Conservation (phyloP, 2,113 vertebrate species). For the Pipra filicauda region DNA sequence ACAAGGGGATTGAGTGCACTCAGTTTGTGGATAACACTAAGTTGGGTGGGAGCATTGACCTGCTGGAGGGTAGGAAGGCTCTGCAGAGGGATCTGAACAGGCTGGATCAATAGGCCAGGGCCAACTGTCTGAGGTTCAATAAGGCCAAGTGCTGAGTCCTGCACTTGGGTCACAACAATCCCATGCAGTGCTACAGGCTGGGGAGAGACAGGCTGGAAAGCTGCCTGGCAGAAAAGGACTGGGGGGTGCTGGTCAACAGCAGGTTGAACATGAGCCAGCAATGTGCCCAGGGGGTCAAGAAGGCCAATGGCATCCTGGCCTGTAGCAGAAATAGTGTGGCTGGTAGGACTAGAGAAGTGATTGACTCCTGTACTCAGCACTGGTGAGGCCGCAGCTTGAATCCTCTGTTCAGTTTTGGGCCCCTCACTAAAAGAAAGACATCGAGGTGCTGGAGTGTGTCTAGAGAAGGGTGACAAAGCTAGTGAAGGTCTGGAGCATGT, state of each 20-base stretch:
- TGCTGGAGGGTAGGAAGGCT: rapidly evolving
- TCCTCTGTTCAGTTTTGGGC: not conserved
- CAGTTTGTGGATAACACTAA: rapidly evolving
- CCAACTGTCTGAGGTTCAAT: rapidly evolving
- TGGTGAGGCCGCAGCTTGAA: not conserved
- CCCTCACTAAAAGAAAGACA: not conserved
- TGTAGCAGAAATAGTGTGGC: not conserved
- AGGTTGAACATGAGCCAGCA: rapidly evolving
- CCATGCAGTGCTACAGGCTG: rapidly evolving
- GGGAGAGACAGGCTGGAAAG: not conserved
- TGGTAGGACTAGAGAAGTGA: not conserved
- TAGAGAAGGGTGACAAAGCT: not conserved
- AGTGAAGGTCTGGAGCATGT: not conserved
- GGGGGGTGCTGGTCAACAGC: rapidly evolving
- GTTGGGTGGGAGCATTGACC: rapidly evolving
- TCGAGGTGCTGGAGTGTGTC: not conserved
- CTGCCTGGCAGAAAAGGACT: rapidly evolving
- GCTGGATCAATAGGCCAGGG: not conserved
- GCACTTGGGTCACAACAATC: not conserved
- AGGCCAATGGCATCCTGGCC: not conserved
- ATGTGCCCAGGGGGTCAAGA: not conserved
- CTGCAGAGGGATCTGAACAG: not conserved
- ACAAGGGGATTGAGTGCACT: not conserved
- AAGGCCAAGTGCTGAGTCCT: not conserved
- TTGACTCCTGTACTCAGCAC: not conserved